Percentiles rank a stretch among this genome's conserved stretches.
Conservation (phyloP, 35 echinoderm and acorn worm genomes). For the Anneissia japonica region DNA sequence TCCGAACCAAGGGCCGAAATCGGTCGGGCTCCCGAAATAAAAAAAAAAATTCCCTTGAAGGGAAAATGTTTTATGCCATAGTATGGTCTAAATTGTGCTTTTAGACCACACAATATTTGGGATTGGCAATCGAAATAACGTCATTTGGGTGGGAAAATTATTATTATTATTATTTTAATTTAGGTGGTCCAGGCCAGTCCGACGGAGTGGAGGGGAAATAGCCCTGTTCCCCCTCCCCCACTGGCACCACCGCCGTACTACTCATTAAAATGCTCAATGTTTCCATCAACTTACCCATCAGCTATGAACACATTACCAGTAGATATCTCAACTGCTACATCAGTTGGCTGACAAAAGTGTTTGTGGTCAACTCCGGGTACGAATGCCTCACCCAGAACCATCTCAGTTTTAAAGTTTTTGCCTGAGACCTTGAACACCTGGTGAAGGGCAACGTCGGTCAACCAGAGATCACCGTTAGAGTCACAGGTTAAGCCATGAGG, state of each 20-base stretch:
- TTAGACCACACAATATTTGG: too few species aligned
- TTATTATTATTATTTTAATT: too few species aligned
- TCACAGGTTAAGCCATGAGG: conserved; percentile 88
- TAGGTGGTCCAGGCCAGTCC: too few species aligned
- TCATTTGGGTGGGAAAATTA: too few species aligned
- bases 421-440: conserved; percentile 69
- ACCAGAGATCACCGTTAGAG: conserved; percentile 62
- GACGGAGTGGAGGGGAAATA: not conserved
- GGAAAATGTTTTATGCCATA: too few species aligned
- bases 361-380: conserved; percentile 30
- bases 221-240: not conserved
- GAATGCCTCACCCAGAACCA: conserved; percentile 40
- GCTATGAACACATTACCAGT: conserved; percentile 39
- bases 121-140: too few species aligned
- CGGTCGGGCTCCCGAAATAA: too few species aligned
- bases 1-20: too few species aligned
- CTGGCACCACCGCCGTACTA: not conserved
- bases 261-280: not conserved
- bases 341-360: conserved; percentile 55
- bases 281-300: conserved; percentile 37
- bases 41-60: too few species aligned
- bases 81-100: too few species aligned
- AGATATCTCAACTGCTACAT: conserved; percentile 33
- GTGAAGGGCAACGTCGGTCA: conserved; percentile 94
- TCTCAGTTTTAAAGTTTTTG: conserved; percentile 11